Percentiles rank a stretch among this genome's conserved stretches.
Evolutionary conservation across 2,797 vertebrate species (phyloP).

Genomic region (Ptychobarbus kaznakovi): DNA sequence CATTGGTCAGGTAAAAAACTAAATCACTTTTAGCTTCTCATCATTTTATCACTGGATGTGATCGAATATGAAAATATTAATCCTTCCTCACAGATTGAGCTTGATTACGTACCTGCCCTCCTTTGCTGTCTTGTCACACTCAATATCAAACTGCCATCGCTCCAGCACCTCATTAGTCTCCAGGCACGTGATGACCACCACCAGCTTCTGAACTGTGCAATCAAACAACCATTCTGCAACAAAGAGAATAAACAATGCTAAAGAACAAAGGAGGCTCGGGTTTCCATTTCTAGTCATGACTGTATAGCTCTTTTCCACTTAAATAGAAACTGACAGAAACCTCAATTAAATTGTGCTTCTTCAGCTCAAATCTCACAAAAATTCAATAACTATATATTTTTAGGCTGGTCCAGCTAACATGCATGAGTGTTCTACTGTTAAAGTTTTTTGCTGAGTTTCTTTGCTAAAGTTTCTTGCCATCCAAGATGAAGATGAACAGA

Average conservation of each 20-base stretch:
- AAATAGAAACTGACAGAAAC: background rate
- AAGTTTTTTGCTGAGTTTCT: no score
- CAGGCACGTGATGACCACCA: constrained; percentile 91
- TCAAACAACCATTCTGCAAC: constrained; percentile 90
- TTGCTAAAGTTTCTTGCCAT: background rate
- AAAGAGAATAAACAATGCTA: background rate
- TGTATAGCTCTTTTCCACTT: background rate
- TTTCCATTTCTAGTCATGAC: background rate
- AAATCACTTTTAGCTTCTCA: background rate
- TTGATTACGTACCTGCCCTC: constrained; percentile 79
- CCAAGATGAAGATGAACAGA: background rate
- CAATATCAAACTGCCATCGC: constrained; percentile 96
- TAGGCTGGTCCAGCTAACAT: background rate
- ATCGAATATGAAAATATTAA: background rate
- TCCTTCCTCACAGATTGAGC: background rate
- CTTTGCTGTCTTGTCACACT: constrained; percentile 91
- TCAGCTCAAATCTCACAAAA: no score
- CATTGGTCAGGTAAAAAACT: background rate
- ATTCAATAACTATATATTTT: no score
- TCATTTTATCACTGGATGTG: background rate
- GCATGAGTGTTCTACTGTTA: background rate
- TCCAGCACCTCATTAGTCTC: constrained; percentile 91
- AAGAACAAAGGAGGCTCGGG: background rate
- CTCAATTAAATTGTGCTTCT: background rate
- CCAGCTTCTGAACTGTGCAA: constrained; percentile 93